These are phyloP conservation scores for Daptonema setosum DNA, from an alignment of 2,888 invertebrate genomes.

Conservation along the genomic window DNA sequence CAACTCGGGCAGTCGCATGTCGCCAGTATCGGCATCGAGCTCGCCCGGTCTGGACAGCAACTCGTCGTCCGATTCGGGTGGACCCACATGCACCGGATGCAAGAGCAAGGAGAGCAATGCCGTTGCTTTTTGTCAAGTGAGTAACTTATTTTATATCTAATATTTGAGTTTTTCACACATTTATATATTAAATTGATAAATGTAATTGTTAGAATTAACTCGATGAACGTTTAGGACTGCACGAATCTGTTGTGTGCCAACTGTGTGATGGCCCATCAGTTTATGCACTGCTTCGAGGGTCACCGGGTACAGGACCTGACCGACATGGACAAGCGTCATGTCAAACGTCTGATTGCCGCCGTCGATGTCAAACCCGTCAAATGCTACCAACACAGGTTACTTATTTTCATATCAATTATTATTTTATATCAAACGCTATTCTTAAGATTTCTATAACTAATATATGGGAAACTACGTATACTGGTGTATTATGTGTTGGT, in stretches of 20 bases:
- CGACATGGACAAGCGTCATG: conserved; percentile 6
- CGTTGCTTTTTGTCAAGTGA: conserved; percentile 14
- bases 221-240: conserved; percentile 82
- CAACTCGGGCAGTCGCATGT: no score
- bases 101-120: conserved; percentile 38
- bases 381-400: neutral
- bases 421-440: no score
- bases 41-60: neutral
- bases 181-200: no score
- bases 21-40: neutral
- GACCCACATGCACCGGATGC: conserved; percentile 59
- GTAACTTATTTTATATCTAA: no score
- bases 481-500: no score
- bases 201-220: no score
- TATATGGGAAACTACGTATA: no score
- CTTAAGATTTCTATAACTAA: no score
- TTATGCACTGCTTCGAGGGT: conserved; percentile 90
- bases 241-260: conserved; percentile 82
- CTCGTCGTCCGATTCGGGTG: neutral
- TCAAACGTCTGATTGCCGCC: neutral
- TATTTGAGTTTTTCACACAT: no score
- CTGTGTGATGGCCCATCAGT: conserved; percentile 94
- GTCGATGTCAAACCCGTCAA: neutral
- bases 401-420: neutral
- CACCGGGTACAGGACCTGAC: conserved; percentile 18